Conservation (phyloP, 2,113 vertebrate genomes). For the Aegotheles bennettii region DNA sequence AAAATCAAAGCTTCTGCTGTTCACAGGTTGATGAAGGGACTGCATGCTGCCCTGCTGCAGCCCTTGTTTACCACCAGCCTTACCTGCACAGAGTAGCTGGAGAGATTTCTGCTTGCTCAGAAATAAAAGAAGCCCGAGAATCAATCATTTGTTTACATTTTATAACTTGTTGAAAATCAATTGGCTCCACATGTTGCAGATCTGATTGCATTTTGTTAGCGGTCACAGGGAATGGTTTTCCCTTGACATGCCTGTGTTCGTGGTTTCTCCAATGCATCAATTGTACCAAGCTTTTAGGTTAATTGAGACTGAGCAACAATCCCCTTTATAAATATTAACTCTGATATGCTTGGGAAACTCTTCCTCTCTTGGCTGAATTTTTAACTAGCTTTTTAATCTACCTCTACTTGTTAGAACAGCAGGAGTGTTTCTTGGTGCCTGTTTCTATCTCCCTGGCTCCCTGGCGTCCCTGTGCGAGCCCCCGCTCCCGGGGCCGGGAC, state of each 20-base stretch:
- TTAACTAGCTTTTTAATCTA: constrained; percentile 72
- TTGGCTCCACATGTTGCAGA: not conserved
- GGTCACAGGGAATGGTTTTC: constrained; percentile 12
- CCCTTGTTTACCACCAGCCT: not conserved
- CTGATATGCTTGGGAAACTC: constrained; percentile 69
- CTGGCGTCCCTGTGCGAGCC: fast-evolving
- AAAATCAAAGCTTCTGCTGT: constrained; percentile 4
- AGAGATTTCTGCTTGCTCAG: not conserved
- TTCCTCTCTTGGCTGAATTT: constrained; percentile 71
- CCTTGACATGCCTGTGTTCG: not conserved
- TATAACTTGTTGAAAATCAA: constrained; percentile 10
- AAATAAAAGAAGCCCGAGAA: not conserved
- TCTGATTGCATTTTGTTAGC: constrained; percentile 9
- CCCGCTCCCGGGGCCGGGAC: fast-evolving
- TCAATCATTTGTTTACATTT: constrained; percentile 5
- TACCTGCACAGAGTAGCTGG: not conserved
- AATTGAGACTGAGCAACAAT: constrained; percentile 72
- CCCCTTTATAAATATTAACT: constrained; percentile 78
- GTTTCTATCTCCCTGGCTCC: not conserved
- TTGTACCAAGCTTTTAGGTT: constrained; percentile 56
- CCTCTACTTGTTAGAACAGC: constrained; percentile 46
- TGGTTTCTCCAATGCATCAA: constrained; percentile 2
- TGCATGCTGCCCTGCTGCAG: not conserved
- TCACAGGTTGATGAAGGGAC: not conserved
- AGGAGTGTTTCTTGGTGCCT: not conserved